A percentile compares a stretch with the other conserved stretches of the same genome.
Conservation (phyloP, 2,797 vertebrate species). For the Ammospiza maritima region DNA sequence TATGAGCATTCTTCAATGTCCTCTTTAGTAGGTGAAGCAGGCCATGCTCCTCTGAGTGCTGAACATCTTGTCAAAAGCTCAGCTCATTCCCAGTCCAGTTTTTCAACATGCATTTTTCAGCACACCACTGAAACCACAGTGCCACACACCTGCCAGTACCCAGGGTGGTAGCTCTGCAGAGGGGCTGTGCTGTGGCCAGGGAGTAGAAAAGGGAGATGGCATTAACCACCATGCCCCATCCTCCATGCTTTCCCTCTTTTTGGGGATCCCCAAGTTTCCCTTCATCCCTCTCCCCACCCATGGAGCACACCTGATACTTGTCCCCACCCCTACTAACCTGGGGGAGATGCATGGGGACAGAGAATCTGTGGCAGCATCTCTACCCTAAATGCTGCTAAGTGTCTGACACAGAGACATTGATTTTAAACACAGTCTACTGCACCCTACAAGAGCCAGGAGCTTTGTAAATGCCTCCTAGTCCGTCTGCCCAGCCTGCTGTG, state of each 20-base stretch:
- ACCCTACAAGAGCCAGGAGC: background rate
- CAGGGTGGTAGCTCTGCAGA: background rate
- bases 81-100: background rate
- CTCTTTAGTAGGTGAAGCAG: background rate
- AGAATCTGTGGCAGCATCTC: background rate
- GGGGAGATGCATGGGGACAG: background rate
- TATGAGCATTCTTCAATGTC: background rate
- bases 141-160: fast-evolving
- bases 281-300: background rate
- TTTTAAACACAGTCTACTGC: background rate
- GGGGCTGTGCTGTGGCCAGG: background rate
- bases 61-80: background rate
- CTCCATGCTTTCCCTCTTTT: background rate
- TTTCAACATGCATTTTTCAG: background rate
- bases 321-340: background rate
- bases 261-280: background rate
- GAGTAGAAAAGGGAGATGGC: background rate
- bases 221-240: background rate
- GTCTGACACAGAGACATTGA: background rate
- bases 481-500: background rate
- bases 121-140: background rate
- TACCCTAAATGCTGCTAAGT: background rate
- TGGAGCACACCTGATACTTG: background rate
- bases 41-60: background rate
- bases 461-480: background rate